These are phyloP conservation scores for Campoletis raptor DNA, from an alignment of 2,888 invertebrate species.

Conservation along the genomic window DNA sequence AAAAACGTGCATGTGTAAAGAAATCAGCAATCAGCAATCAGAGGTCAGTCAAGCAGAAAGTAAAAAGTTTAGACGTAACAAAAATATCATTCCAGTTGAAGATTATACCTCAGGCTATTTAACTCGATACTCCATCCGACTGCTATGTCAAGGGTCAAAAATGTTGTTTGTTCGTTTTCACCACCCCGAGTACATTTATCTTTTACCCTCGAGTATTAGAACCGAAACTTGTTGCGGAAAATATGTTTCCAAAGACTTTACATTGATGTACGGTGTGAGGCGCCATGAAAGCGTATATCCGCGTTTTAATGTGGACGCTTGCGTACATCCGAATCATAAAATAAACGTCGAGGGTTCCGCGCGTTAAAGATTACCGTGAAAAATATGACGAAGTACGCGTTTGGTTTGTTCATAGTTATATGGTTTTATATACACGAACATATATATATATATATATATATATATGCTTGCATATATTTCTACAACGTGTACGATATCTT, in stretches of 20 bases:
- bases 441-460: not conserved
- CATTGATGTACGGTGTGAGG: constrained; percentile 55
- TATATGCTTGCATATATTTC: constrained; percentile 2
- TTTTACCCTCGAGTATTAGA: constrained; percentile 16
- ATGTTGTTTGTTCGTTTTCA: not conserved
- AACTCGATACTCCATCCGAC: constrained; percentile 21
- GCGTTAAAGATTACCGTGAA: constrained; percentile 64
- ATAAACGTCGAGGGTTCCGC: constrained; percentile 55
- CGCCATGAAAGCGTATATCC: constrained; percentile 41
- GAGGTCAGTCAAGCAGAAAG: not conserved
- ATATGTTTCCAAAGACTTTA: constrained; percentile 31
- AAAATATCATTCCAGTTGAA: constrained; percentile 4
- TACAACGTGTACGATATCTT: constrained; percentile 13
- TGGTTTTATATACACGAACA: not conserved
- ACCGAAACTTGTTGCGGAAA: constrained; percentile 1
- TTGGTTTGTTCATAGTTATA: constrained; percentile 31
- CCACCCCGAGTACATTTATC: constrained; percentile 30
- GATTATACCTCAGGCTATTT: not conserved
- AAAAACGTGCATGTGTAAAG: not conserved
- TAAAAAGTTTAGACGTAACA: constrained; percentile 10
- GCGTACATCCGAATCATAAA: constrained; percentile 54
- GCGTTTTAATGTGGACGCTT: constrained; percentile 39
- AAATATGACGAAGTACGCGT: constrained; percentile 58
- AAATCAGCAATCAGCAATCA: constrained; percentile 22
- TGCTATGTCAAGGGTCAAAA: constrained; percentile 45